Evolutionary conservation across 2,113 vertebrate genomes (phyloP).

Genomic region (Gymnocephalus cernua): DNA sequence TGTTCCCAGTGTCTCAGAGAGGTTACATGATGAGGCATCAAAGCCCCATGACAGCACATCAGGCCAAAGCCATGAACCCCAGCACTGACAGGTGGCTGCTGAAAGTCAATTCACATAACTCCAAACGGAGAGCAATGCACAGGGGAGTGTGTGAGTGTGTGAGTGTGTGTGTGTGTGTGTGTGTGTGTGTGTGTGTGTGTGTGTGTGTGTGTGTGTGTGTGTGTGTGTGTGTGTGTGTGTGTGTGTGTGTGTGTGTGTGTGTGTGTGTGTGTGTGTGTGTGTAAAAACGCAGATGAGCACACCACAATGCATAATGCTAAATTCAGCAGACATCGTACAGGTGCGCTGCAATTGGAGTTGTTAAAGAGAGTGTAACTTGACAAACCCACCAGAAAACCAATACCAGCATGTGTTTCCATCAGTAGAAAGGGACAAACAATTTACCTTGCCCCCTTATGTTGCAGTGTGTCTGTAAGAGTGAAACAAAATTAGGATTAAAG

Average conservation of each 20-base stretch:
- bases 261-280: background rate
- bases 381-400: background rate
- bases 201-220: too few relatives aligned
- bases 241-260: too few relatives aligned
- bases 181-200: too few relatives aligned
- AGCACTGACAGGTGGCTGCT: constrained; percentile 33
- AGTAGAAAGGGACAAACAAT: background rate
- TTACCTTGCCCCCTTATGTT: background rate
- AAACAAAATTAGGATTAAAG: background rate
- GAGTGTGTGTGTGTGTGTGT: background rate
- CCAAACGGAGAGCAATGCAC: constrained; percentile 14
- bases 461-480: background rate
- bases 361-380: background rate
- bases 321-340: background rate
- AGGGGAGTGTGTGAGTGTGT: background rate
- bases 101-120: constrained; percentile 55
- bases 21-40: constrained; percentile 72
- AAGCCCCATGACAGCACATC: constrained; percentile 66
- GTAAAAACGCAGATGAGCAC: constrained; percentile 6
- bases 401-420: background rate
- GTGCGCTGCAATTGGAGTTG: background rate
- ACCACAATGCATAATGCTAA: background rate
- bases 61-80: constrained; percentile 62
- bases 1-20: constrained; percentile 76
- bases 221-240: background rate